These are phyloP conservation scores for Orthosia gracilis DNA, from an alignment of 2,888 invertebrate species.

Conservation along the genomic window DNA sequence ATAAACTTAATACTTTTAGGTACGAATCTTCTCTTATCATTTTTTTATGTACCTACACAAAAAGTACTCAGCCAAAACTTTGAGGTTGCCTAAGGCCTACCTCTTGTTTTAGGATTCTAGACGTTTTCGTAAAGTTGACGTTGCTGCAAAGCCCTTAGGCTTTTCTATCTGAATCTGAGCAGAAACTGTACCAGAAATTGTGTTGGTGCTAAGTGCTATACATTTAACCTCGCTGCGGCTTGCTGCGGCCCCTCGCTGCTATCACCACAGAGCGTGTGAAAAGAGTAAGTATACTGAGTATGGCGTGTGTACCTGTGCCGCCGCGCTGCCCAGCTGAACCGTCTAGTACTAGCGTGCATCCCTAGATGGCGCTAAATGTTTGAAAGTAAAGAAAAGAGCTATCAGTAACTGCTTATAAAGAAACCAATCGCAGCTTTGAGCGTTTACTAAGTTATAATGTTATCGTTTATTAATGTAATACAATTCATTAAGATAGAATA, in stretches of 20 bases:
- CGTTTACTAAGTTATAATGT: too few relatives aligned
- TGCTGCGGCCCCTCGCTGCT: not conserved
- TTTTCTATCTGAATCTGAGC: not conserved
- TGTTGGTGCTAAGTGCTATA: too few relatives aligned
- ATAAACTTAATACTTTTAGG: constrained; percentile 94
- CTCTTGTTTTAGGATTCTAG: not conserved
- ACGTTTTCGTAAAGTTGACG: not conserved
- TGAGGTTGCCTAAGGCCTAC: not conserved
- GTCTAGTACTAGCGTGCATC: constrained; percentile 1
- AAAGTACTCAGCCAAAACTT: not conserved
- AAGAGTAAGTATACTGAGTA: too few relatives aligned
- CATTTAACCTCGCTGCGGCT: too few relatives aligned
- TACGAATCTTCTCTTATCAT: constrained; percentile 68
- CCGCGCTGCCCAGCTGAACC: too few relatives aligned
- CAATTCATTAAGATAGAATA: not conserved
- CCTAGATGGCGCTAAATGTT: constrained; percentile 37
- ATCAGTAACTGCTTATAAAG: not conserved
- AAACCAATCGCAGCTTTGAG: not conserved
- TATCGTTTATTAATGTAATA: not conserved
- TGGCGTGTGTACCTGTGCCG: not conserved
- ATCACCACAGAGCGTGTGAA: too few relatives aligned
- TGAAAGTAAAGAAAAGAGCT: not conserved
- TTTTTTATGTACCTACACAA: too few relatives aligned
- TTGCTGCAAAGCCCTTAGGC: not conserved
- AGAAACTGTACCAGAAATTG: too few relatives aligned